Conservation (phyloP, 2,888 invertebrate species). For the Spodoptera picta region DNA sequence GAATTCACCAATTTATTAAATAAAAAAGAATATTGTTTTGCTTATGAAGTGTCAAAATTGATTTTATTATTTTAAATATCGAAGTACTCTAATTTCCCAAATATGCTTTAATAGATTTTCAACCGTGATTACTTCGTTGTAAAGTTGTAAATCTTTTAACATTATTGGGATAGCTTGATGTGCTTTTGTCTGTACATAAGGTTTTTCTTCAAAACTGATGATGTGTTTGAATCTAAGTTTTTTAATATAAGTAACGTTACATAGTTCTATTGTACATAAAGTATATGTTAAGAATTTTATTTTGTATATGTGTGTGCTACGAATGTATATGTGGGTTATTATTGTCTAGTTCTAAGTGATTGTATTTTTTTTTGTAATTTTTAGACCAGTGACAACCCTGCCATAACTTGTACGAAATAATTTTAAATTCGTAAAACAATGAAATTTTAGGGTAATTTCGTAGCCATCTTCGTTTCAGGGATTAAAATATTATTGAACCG, state of each 20-base stretch:
- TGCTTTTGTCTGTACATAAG: too few species aligned
- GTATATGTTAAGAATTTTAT: slow-evolving; percentile 63
- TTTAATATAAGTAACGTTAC: slow-evolving; percentile 56
- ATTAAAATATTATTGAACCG: too few species aligned
- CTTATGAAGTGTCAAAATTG: too few species aligned
- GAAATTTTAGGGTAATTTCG: slow-evolving; percentile 10
- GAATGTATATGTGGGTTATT: slow-evolving; percentile 82
- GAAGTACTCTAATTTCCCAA: too few species aligned
- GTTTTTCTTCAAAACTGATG: too few species aligned
- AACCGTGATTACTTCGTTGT: too few species aligned
- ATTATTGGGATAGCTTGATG: too few species aligned
- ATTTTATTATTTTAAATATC: too few species aligned
- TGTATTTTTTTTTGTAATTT: slow-evolving; percentile 57
- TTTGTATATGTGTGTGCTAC: slow-evolving; percentile 86
- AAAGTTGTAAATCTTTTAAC: too few species aligned
- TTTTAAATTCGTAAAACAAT: slow-evolving; percentile 37
- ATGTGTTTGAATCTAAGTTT: slow-evolving; percentile 27
- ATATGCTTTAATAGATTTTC: too few species aligned
- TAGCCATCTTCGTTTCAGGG: slow-evolving; percentile 28
- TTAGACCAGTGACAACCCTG: slow-evolving; percentile 55
- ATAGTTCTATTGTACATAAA: slow-evolving; percentile 60
- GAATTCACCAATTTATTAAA: slow-evolving; percentile 16
- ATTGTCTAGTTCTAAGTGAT: slow-evolving; percentile 69
- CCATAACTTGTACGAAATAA: slow-evolving; percentile 54
- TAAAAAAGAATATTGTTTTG: background rate